Conservation (phyloP, 2,797 vertebrate genomes). For the Sorex maritimensis region DNA sequence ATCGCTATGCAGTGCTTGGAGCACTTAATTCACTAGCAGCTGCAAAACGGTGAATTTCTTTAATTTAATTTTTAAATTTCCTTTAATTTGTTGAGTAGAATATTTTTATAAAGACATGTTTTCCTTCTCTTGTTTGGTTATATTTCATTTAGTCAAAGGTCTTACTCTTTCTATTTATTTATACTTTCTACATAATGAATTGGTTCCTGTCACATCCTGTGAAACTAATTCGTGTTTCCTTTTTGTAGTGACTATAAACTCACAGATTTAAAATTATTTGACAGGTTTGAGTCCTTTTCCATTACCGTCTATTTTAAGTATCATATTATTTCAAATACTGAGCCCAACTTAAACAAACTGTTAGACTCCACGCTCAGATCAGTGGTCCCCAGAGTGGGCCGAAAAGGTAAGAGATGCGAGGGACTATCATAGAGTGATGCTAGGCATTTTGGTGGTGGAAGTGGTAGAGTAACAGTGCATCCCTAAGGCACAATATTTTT, state of each 20-base stretch:
- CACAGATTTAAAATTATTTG: slow-evolving; percentile 25
- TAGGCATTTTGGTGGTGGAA: too few species aligned
- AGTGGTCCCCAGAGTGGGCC: too few species aligned
- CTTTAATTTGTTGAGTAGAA: neutral
- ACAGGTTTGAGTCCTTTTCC: neutral
- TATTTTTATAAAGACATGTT: neutral
- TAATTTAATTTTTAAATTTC: neutral
- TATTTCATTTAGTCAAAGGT: neutral
- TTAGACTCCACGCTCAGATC: too few species aligned
- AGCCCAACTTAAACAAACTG: too few species aligned
- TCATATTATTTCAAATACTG: too few species aligned
- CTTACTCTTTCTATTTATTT: neutral
- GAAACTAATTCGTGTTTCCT: neutral
- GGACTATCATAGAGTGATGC: too few species aligned
- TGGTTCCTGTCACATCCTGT: neutral
- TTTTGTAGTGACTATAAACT: neutral
- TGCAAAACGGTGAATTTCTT: neutral
- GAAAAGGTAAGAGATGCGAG: too few species aligned
- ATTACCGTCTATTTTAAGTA: neutral
- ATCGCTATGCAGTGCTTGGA: neutral
- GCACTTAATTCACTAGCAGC: neutral
- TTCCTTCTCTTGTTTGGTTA: neutral
- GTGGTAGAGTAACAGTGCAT: too few species aligned
- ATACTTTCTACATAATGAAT: neutral
- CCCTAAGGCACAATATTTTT: too few species aligned